A percentile compares a stretch with the other conserved stretches of the same genome.
These are phyloP conservation scores for Eupithecia dodoneata DNA, from an alignment of 2,888 invertebrate genomes.

Conservation along the genomic window DNA sequence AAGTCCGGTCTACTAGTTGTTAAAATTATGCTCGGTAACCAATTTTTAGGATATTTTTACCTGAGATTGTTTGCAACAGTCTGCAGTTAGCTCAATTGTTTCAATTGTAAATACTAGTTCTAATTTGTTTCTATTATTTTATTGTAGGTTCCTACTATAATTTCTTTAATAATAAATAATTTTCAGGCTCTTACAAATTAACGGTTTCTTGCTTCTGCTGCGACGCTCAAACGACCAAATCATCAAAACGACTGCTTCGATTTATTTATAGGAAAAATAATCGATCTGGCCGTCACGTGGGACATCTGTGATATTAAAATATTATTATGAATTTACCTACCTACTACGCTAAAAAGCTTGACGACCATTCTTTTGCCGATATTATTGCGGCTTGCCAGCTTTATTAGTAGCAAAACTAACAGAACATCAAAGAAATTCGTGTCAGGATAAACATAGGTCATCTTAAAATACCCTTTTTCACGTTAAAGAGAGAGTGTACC, in stretches of 20 bases:
- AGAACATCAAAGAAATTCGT: neutral
- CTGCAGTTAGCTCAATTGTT: no score
- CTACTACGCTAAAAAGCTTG: neutral
- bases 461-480: neutral
- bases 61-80: no score
- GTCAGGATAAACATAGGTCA: neutral
- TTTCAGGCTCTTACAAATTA: neutral
- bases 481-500: neutral
- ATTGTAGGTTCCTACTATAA: no score
- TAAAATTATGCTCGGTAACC: neutral
- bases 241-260: neutral
- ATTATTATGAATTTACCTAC: no score
- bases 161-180: neutral
- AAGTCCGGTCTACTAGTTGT: neutral
- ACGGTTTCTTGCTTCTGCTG: neutral
- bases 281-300: no score
- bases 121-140: no score
- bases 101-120: no score
- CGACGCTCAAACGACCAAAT: neutral
- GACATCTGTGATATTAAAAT: no score
- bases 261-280: no score
- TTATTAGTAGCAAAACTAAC: neutral
- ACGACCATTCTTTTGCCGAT: neutral
- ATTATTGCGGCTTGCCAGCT: neutral
- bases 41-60: neutral